Percentiles rank a stretch among this genome's conserved stretches.
These are phyloP conservation scores for Sphaerophoria rueppellii DNA, from an alignment of 2,888 invertebrate genomes.

Conservation along the genomic window DNA sequence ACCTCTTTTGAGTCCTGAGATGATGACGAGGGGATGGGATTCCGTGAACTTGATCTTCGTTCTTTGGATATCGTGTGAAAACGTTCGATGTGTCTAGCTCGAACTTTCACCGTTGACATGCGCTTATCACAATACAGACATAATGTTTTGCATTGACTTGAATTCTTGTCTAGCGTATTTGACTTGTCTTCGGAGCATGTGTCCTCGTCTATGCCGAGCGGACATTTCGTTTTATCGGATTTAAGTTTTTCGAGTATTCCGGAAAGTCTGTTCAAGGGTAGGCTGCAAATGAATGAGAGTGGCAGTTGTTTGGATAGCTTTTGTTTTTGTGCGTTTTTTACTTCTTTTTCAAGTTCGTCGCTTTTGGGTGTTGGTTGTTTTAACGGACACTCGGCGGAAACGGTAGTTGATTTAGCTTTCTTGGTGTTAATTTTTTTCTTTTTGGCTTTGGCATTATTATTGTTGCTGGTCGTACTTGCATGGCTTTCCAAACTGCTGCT, in stretches of 20 bases:
- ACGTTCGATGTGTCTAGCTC: conserved; percentile 81
- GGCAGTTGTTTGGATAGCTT: conserved; percentile 58
- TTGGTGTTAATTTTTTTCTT: conserved; percentile 58
- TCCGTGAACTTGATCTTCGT: conserved; percentile 80
- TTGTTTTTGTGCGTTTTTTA: conserved; percentile 35
- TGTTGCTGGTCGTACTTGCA: conserved; percentile 70
- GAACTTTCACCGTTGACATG: conserved; percentile 81
- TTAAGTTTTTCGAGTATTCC: conserved; percentile 79
- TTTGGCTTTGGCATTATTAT: conserved; percentile 70
- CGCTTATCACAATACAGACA: conserved; percentile 83
- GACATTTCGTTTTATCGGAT: conserved; percentile 57
- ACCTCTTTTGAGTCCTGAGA: conserved; percentile 73
- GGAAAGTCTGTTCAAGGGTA: conserved; percentile 80
- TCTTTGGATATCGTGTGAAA: conserved; percentile 81
- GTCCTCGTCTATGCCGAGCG: conserved; percentile 37
- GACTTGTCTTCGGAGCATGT: conserved; percentile 41
- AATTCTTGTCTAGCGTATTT: conserved; percentile 45
- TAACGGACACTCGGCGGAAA: conserved; percentile 45
- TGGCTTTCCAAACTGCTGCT: conserved; percentile 74
- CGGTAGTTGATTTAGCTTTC: conserved; percentile 30
- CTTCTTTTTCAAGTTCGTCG: conserved; percentile 12
- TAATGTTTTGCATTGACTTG: conserved; percentile 77
- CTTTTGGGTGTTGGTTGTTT: conserved; percentile 27
- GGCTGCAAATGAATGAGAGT: conserved; percentile 78
- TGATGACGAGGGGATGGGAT: conserved; percentile 74